Evolutionary conservation across 2,888 invertebrate species (phyloP), one percentile per base, ranked within the genome.

Genomic region (Drosophila maculinotata): DNA sequence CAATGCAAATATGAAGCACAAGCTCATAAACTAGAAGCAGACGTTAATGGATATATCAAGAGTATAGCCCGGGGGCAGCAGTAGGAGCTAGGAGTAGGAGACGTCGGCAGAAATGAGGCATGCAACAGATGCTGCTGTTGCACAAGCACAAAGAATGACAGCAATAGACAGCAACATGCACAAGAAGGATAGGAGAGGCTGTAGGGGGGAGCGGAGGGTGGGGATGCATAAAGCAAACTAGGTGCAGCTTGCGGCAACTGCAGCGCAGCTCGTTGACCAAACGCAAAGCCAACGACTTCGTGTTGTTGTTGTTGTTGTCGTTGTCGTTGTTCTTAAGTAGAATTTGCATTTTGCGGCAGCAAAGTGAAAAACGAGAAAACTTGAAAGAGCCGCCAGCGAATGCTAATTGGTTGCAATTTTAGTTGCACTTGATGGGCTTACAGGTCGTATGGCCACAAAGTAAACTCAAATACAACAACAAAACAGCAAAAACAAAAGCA

Each of bases 401-500:
- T 62, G 75, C 70, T 75, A 73, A 73, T 73, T 73, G 73, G 60
- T 54, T 54, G 70, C 57, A 69, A 75, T 75, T 69, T 59, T 44
- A 31, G 31, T 53, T 59, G 48, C 57, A 51, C 26, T 41, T 51
- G 59, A 48, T 36, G 41, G 17, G 47, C 33, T 17, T 14, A 26
- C 47, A n/a, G n/a, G n/a, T n/a, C n/a, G n/a, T n/a, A n/a, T 26
- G 30, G 36, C 59, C 56, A 25, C 69, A 68, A 49, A 48, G 28
- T 8, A 17, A 9, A 12, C 17, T n/a, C 49, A 35, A 51, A 23
- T 58, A 62, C 49, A 54, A 60, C 44, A 68, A 54, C 53, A 54
- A 31, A 23, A 15, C 9, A 48, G 31, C 54, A 45, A 20, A 30
- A 47, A 49, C 48, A 35, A 28, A 38, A 48, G 23, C 33, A 17